These are phyloP conservation scores for Coendou prehensilis DNA, from an alignment of 2,797 vertebrate species.

Conservation along the genomic window DNA sequence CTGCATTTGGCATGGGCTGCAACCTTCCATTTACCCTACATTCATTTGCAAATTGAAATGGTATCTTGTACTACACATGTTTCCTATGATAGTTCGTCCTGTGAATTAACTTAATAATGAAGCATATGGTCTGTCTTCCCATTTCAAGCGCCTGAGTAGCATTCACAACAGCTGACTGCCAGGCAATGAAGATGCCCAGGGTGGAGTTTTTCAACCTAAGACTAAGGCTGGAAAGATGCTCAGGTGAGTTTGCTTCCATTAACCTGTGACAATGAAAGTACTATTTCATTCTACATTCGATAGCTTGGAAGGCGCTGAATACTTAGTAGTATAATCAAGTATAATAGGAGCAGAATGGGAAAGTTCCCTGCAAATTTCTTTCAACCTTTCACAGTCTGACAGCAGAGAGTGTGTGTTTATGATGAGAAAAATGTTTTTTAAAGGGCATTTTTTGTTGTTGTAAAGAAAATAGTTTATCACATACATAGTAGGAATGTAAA, in stretches of 20 bases:
- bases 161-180: constrained; percentile 58
- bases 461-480: constrained; percentile 67
- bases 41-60: constrained; percentile 84
- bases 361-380: constrained; percentile 56
- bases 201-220: constrained; percentile 63
- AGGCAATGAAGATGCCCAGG: constrained; percentile 29
- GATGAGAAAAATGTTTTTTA: constrained; percentile 61
- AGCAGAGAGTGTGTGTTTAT: constrained; percentile 47
- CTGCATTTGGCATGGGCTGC: constrained; percentile 29
- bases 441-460: constrained; percentile 11
- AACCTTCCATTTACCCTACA: constrained; percentile 76
- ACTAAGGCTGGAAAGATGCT: constrained; percentile 73
- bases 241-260: constrained; percentile 84
- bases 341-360: constrained; percentile 59
- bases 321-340: constrained; percentile 83
- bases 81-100: constrained; percentile 78
- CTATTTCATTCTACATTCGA: constrained; percentile 75
- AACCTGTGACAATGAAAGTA: constrained; percentile 79
- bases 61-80: constrained; percentile 79
- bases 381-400: constrained; percentile 31
- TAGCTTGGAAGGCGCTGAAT: constrained; percentile 76
- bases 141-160: constrained; percentile 5
- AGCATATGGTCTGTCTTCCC: constrained; percentile 72
- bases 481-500: constrained; percentile 45
- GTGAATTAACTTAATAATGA: constrained; percentile 84